phyloP scores from a whole-genome alignment of 1,140 invertebrate species.

The Tetramorium parvispinum region DNA sequence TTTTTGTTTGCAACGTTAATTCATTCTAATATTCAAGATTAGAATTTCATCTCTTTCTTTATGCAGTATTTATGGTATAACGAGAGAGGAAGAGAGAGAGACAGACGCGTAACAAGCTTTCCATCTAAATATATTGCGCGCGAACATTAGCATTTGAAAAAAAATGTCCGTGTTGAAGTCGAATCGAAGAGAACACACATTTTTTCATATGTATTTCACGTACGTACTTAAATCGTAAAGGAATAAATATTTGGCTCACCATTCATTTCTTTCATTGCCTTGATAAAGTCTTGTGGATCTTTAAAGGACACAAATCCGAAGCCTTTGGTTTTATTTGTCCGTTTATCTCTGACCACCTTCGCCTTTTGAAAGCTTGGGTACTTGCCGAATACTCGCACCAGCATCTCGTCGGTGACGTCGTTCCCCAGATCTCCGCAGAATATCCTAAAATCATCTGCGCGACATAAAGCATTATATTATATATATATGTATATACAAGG shows the following conservation, averaged over 20 bases:
- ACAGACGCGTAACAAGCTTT: slow-evolving; percentile 59
- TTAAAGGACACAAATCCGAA: slow-evolving; percentile 99
- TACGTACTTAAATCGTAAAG: neutral
- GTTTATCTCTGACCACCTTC: slow-evolving; percentile 97
- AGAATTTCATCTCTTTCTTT: neutral
- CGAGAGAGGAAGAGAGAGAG: neutral
- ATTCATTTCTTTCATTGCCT: slow-evolving; percentile 99
- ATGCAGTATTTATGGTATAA: neutral
- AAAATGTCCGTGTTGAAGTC: neutral
- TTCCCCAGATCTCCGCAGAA: slow-evolving; percentile 99
- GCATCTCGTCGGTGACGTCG: slow-evolving; percentile 98
- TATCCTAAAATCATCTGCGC: slow-evolving; percentile 97
- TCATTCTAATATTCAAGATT: neutral
- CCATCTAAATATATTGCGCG: slow-evolving; percentile 28
- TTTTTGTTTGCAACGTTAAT: slow-evolving; percentile 3
- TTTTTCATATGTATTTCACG: neutral
- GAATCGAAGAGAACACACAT: neutral
- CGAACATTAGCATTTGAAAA: neutral
- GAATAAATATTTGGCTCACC: slow-evolving; percentile 86
- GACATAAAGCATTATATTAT: slow-evolving; percentile 57
- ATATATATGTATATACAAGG: no score
- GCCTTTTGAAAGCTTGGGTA: slow-evolving; percentile 98
- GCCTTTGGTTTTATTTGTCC: slow-evolving; percentile 99
- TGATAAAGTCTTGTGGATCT: slow-evolving; percentile 98
- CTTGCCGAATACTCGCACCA: slow-evolving; percentile 97